Conservation (phyloP, 2,113 vertebrate species). For the Apistogramma diplotaenia region DNA sequence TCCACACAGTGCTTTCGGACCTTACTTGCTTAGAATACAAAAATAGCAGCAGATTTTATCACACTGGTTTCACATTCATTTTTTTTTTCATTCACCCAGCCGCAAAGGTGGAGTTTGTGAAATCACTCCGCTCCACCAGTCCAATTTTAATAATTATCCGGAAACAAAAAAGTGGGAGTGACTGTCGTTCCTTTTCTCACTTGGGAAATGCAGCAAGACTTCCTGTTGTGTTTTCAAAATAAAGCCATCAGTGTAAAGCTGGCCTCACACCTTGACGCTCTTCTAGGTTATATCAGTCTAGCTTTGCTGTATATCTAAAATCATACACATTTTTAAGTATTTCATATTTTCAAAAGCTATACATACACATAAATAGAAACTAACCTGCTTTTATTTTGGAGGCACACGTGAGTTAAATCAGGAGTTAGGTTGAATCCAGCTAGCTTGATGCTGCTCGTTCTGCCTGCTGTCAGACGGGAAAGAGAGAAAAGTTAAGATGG, state of each 20-base stretch:
- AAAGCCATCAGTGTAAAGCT: not conserved
- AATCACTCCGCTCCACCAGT: not conserved
- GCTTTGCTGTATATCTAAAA: not conserved
- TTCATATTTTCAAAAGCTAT: not conserved
- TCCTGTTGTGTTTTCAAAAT: constrained; percentile 14
- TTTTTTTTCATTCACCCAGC: not conserved
- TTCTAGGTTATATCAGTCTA: not conserved
- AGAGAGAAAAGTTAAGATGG: constrained; percentile 10
- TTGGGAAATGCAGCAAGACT: not conserved
- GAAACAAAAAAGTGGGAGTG: not conserved
- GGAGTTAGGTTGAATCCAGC: not conserved
- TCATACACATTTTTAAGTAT: not conserved
- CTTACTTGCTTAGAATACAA: too few relatives aligned
- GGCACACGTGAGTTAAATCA: not conserved
- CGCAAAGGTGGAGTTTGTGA: not conserved
- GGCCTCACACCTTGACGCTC: not conserved
- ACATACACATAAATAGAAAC: not conserved
- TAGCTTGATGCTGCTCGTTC: not conserved
- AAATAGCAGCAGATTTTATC: too few relatives aligned
- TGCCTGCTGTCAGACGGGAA: not conserved
- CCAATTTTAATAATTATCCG: not conserved
- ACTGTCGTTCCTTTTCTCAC: fast-evolving
- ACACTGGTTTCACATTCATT: not conserved
- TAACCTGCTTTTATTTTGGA: constrained; percentile 20
- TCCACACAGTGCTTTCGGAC: too few relatives aligned